These are phyloP conservation scores for Hycleus cichorii DNA, from an alignment of 1,140 invertebrate species.

Conservation along the genomic window DNA sequence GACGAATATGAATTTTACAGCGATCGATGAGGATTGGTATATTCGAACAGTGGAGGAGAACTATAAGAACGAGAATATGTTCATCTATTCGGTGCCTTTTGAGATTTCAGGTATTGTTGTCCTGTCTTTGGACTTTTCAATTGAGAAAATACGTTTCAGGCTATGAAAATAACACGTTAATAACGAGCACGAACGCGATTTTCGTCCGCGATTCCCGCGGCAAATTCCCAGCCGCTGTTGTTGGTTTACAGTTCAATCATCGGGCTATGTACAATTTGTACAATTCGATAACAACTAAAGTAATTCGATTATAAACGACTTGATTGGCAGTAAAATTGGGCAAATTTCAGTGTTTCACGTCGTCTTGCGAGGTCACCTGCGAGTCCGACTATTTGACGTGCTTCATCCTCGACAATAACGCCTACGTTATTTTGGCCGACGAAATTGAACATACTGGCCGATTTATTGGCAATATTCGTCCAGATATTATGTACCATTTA, in stretches of 20 bases:
- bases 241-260: slow-evolving; percentile 83
- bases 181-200: slow-evolving; percentile 80
- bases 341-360: slow-evolving; percentile 48
- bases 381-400: slow-evolving; percentile 66
- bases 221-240: slow-evolving; percentile 75
- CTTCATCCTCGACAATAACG: slow-evolving; percentile 83
- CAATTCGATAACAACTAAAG: slow-evolving; percentile 59
- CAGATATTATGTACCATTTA: slow-evolving; percentile 69
- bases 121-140: too few species aligned
- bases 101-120: slow-evolving; percentile 38
- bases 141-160: slow-evolving; percentile 35
- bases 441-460: slow-evolving; percentile 57
- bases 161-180: slow-evolving; percentile 56
- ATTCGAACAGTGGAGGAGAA: slow-evolving; percentile 84
- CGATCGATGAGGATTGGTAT: slow-evolving; percentile 91
- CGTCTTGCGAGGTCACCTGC: slow-evolving; percentile 52
- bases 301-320: not conserved
- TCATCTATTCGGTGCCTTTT: slow-evolving; percentile 78
- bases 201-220: slow-evolving; percentile 57
- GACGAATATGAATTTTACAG: slow-evolving; percentile 50
- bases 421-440: slow-evolving; percentile 73
- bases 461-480: slow-evolving; percentile 77
- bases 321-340: not conserved
- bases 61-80: slow-evolving; percentile 67
- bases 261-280: slow-evolving; percentile 54